These are phyloP conservation scores for Germaria angustata DNA, from an alignment of 2,888 invertebrate species.

Conservation along the genomic window DNA sequence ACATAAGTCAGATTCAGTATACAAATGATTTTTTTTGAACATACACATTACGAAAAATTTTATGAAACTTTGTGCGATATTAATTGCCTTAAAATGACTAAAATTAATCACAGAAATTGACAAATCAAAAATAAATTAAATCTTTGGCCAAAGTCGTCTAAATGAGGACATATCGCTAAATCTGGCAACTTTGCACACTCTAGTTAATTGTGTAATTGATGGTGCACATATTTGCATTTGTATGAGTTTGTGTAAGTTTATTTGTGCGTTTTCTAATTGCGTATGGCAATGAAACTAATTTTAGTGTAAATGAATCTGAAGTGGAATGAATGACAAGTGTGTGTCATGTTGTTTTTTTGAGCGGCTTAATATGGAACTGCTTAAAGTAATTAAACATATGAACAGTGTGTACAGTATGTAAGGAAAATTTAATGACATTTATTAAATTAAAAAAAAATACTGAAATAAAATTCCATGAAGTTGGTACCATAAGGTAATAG, in stretches of 20 bases:
- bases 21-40: no score
- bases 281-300: slow-evolving; percentile 78
- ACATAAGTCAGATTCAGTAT: no score
- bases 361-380: slow-evolving; percentile 66
- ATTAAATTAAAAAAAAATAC: no score
- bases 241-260: neutral
- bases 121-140: no score
- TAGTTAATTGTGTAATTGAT: slow-evolving; percentile 50
- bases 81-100: no score
- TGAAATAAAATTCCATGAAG: no score
- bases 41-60: no score
- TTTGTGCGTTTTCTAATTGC: neutral
- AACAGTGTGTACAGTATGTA: slow-evolving; percentile 25
- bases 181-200: neutral
- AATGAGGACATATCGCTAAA: no score
- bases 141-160: no score
- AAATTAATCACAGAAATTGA: no score
- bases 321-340: slow-evolving; percentile 53
- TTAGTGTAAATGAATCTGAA: slow-evolving; percentile 68
- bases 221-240: slow-evolving; percentile 39
- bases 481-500: no score
- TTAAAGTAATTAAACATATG: slow-evolving; percentile 52
- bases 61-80: no score
- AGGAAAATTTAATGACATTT: neutral
- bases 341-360: slow-evolving; percentile 12